These are phyloP conservation scores for Ornithorhynchus anatinus DNA, from an alignment of 2,113 vertebrate genomes.

Conservation along the genomic window DNA sequence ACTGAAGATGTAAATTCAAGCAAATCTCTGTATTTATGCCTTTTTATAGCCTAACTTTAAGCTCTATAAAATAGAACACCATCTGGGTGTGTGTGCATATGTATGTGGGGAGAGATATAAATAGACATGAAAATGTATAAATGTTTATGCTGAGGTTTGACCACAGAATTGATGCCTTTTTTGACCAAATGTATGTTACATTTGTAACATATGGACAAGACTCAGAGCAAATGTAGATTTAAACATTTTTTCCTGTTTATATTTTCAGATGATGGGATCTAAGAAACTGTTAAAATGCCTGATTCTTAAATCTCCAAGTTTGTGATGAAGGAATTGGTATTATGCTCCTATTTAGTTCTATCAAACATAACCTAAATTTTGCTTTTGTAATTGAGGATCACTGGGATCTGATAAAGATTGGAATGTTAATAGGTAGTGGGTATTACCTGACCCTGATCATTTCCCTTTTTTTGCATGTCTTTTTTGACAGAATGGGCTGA, in stretches of 20 bases:
- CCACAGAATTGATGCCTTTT: conserved; percentile 2
- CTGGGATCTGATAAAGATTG: conserved; percentile 24
- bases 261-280: conserved; percentile 15
- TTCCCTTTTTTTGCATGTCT: conserved; percentile 31
- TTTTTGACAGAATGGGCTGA: conserved; percentile 34
- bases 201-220: neutral
- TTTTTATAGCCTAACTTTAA: conserved; percentile 13
- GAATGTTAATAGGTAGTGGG: conserved; percentile 50
- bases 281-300: conserved; percentile 10
- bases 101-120: neutral
- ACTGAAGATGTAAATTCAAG: neutral
- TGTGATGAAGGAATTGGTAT: conserved; percentile 22
- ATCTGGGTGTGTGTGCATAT: neutral
- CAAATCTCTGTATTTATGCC: conserved; percentile 6
- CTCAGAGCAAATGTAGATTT: conserved; percentile 14
- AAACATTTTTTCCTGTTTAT: conserved; percentile 24
- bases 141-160: conserved; percentile 13
- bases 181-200: neutral
- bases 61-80: neutral
- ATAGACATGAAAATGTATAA: neutral
- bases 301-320: conserved; percentile 28
- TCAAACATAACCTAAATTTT: conserved; percentile 44
- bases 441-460: conserved; percentile 26
- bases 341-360: neutral
- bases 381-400: conserved; percentile 12